Base-by-base conservation (phyloP, 1,140 invertebrate species). In the Cherax destructor region DNA sequence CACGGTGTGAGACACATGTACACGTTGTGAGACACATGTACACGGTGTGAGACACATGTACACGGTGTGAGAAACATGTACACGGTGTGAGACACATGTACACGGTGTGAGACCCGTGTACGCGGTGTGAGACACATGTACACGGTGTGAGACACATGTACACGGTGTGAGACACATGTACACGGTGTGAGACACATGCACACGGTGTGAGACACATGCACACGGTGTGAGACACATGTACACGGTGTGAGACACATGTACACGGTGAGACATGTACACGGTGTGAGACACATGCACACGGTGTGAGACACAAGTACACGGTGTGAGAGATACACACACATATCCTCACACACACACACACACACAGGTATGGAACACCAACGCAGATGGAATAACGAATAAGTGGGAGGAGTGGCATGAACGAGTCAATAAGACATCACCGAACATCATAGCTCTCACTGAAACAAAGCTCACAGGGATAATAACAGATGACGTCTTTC, bases 111-210 rank as follows among this genome's bases (percentile, higher is more conserved):
- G 30, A n/a, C n/a, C n/a, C n/a, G n/a, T n/a, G n/a, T n/a, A n/a
- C n/a, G n/a, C n/a, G n/a, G n/a, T 41, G 30, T 41, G 30, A 74
- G 0, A 21, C 47, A 52, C 30, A 16, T 7, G 24, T 30, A 78
- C 52, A 56, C 52, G 30, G 30, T 41, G 30, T 41, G 30, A 41
- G 30, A 41, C 30, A 41, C 30, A 41, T n/a, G 93, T 96, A 97
- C 9, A 97, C 96, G 1, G 97, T 10, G 16, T 10, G 61, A 5
- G 61, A 18, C 4, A 65, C 21, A 4, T 10, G 4, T 69, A n/a
- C n/a, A n/a, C 52, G 30, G 30, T 41, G 30, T 41, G 30, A 74
- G 6, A 21, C 47, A 52, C 30, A 49, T 7, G 24, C 30, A 78
- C 52, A 56, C 52, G 30, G 30, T n/a, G n/a, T n/a, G n/a, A n/a